Evolutionary conservation across 2,888 invertebrate species (phyloP), one percentile per base, ranked within the genome.

Genomic region (Protodeltote pygarga): DNA sequence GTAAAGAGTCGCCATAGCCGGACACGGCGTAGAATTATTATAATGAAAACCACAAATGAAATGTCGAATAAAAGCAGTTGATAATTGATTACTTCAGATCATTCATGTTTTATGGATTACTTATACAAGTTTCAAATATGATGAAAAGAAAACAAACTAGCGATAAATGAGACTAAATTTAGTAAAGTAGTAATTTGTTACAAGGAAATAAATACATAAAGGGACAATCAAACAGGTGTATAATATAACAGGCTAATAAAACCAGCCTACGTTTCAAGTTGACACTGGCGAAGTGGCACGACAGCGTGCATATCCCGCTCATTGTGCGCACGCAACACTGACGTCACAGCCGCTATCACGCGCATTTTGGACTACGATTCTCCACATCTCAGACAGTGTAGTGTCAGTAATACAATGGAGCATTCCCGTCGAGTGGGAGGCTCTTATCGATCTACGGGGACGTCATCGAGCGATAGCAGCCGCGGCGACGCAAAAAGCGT

Each of bases 401-500:
- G 86, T 88, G 90, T 87, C 89, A 87, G 83, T 81, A 78, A 81
- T 83, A 91, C 91, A 91, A 91, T 89, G 73, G 89, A 85, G 78
- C 83, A 83, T 86, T 87, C 87, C 85, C 86, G 87, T 83, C 82
- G 86, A 89, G 89, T 85, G 84, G 84, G 84, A 84, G 84, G 82
- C 86, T 89, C 90, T 92, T 92, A 91, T 91, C 91, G 90, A 91
- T 91, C 89, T 89, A 84, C 85, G 74, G 85, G 89, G 82, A 88
- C 89, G 89, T 92, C 91, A 90, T 91, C 90, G 88, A 71, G 85
- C 87, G 90, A 90, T 92, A 90, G 85, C 89, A 83, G 81, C 79
- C 81, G 82, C 77, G 71, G 75, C 77, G 82, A 82, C 85, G 89
- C 89, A 92, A 91, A 90, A 91, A 92, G 89, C 90, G 89, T 91